Conservation (phyloP, 2,888 invertebrate genomes). For the Pediacus dermestoides region DNA sequence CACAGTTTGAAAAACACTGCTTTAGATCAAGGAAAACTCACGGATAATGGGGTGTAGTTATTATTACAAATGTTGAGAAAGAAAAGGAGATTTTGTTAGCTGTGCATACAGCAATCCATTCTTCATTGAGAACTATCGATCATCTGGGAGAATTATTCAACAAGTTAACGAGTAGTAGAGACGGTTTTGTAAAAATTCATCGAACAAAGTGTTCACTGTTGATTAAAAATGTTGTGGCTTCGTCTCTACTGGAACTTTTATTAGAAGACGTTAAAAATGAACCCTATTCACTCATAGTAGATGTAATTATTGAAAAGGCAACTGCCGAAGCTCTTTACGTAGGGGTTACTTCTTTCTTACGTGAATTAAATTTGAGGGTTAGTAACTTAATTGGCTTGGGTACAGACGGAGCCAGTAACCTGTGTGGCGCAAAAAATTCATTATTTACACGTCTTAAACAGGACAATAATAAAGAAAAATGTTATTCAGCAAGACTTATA, state of each 20-base stretch:
- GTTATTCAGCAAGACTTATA: background rate
- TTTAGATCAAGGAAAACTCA: too few species aligned
- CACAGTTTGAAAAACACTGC: too few species aligned
- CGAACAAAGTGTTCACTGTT: slow-evolving; percentile 3
- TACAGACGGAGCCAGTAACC: slow-evolving; percentile 29
- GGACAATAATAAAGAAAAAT: slow-evolving; percentile 7
- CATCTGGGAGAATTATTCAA: slow-evolving; percentile 3
- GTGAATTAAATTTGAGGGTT: background rate
- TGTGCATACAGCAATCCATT: slow-evolving; percentile 1
- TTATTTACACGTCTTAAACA: slow-evolving; percentile 25
- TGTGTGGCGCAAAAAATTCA: slow-evolving; percentile 28
- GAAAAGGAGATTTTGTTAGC: background rate
- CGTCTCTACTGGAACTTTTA: background rate
- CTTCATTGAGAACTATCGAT: slow-evolving; percentile 2
- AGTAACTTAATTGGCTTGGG: slow-evolving; percentile 26
- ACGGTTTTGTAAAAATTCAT: background rate
- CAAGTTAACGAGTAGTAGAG: background rate
- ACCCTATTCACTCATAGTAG: background rate
- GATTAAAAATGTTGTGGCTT: background rate
- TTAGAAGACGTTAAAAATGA: background rate
- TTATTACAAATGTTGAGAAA: background rate
- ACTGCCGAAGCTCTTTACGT: background rate
- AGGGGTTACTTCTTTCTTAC: background rate
- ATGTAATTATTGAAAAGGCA: background rate
- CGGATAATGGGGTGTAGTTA: too few species aligned